Evolutionary conservation across 35 echinoderm and acorn worm genomes (phyloP), one percentile per base, ranked within the genome.

Genomic region (Holothuria glaberrima): DNA sequence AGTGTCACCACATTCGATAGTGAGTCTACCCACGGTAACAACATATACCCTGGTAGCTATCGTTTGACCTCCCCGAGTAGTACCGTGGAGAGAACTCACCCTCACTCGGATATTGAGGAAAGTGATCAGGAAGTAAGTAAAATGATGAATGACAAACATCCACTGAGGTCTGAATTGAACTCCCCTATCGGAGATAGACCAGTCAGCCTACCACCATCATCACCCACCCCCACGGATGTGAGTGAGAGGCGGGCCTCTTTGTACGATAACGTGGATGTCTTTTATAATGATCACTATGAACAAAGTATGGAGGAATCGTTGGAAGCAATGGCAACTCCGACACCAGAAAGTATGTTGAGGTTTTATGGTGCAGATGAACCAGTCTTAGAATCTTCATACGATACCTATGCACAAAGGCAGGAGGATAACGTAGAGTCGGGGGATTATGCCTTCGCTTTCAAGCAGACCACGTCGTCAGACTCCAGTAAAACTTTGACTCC

Each of bases 301-400:
- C 91, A 93, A 61, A 92, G 91, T 71, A 96, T 96, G 94, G 94
- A 96, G 88, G 94, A 96, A 32, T 96, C 94, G 5, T 61, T 96
- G 35, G 94, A 96, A 62, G 78, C 79, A 0, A 89, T 96, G 68
- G 88, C 75, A 21, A 96, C 94, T 2, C 94, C 94, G 13, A 87
- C 85, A 41, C 85, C 85, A 9, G 85, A 87, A 34, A 46, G 61
- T 28, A 70, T 87, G 85, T 50, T 87, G 61, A 48, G 61, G 30
- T 87, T 87, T 28, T 87, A 87, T 35, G 85, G 85, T 10, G 85
- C 85, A n/a, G 85, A 87, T 36, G 85, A 87, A 41, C 85, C 85
- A 26, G 85, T 87, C 20, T n/a, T 87, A 16, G 85, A 87, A 30
- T 87, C 85, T 30, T 69, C 85, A 22, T 87, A 69, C 26, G 66